A percentile compares a stretch with the other conserved stretches of the same genome.
Evolutionary conservation across 2,113 vertebrate species (phyloP).

Genomic region (Gasterosteus aculeatus): DNA sequence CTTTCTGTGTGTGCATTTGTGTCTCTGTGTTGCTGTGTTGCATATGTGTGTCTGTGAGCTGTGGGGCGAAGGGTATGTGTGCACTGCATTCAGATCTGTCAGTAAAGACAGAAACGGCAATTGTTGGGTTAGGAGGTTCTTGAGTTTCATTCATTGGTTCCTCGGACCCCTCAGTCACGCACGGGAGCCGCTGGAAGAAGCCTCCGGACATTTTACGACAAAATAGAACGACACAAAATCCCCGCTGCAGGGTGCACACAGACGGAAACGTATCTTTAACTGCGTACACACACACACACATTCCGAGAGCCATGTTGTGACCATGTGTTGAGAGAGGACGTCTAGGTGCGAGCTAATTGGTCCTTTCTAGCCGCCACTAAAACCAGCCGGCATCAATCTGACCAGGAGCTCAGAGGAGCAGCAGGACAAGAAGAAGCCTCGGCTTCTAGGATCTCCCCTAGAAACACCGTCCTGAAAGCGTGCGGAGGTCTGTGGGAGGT

Average conservation of each 20-base stretch:
- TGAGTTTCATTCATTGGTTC: constrained; percentile 34
- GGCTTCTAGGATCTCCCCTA: constrained; percentile 5
- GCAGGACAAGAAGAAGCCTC: constrained; percentile 32
- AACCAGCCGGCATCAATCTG: constrained; percentile 56
- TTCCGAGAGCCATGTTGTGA: constrained; percentile 43
- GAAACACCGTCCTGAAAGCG: constrained; percentile 24
- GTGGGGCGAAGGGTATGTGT: constrained; percentile 52
- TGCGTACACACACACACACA: constrained; percentile 2
- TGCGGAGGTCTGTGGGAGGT: constrained; percentile 15
- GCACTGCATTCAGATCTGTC: constrained; percentile 69
- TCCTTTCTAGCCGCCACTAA: constrained; percentile 49
- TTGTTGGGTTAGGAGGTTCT: constrained; percentile 25
- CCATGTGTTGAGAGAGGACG: constrained; percentile 61
- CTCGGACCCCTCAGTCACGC: constrained; percentile 14
- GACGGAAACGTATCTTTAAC: not conserved
- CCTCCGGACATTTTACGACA: not conserved
- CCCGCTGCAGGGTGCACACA: constrained; percentile 28
- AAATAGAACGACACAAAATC: constrained; percentile 13
- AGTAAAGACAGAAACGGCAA: constrained; percentile 44
- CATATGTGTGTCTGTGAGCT: constrained; percentile 34
- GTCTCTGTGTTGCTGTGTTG: constrained; percentile 21
- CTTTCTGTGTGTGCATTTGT: constrained; percentile 31
- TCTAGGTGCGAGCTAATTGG: constrained; percentile 44
- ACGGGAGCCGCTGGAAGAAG: not conserved
- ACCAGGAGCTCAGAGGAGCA: constrained; percentile 48